phyloP scores from a whole-genome alignment of 2,797 vertebrate genomes.

The Podargus strigoides region DNA sequence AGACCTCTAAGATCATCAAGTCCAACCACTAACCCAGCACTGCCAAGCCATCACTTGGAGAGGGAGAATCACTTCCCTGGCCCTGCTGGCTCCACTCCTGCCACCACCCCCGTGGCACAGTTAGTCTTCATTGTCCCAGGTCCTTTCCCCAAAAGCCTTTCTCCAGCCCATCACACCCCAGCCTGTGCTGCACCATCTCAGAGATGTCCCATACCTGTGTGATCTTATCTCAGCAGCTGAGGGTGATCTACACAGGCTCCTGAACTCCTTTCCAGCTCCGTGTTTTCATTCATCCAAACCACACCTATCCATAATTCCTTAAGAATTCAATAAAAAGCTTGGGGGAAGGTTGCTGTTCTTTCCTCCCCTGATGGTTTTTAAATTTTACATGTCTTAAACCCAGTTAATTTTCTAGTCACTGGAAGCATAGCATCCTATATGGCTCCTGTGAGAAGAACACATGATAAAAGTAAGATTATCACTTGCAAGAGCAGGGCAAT shows the following conservation, averaged over 20 bases:
- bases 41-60: background rate
- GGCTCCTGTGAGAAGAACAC: background rate
- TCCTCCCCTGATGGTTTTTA: background rate
- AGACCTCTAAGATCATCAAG: no score
- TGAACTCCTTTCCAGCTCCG: background rate
- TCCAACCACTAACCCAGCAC: no score
- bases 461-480: background rate
- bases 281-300: background rate
- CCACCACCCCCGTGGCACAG: background rate
- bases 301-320: background rate
- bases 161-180: background rate
- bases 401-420: background rate
- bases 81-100: background rate
- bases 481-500: background rate
- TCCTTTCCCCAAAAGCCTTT: background rate
- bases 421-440: background rate
- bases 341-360: background rate
- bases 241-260: background rate
- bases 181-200: background rate
- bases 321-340: background rate
- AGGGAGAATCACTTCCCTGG: background rate
- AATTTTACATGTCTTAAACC: constrained; percentile 1
- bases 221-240: background rate
- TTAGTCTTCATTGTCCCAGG: background rate
- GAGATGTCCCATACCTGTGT: no score